Percentiles rank a stretch among this genome's conserved stretches.
Evolutionary conservation across 2,797 vertebrate genomes (phyloP).

Genomic region (Peromyscus melanophrys): DNA sequence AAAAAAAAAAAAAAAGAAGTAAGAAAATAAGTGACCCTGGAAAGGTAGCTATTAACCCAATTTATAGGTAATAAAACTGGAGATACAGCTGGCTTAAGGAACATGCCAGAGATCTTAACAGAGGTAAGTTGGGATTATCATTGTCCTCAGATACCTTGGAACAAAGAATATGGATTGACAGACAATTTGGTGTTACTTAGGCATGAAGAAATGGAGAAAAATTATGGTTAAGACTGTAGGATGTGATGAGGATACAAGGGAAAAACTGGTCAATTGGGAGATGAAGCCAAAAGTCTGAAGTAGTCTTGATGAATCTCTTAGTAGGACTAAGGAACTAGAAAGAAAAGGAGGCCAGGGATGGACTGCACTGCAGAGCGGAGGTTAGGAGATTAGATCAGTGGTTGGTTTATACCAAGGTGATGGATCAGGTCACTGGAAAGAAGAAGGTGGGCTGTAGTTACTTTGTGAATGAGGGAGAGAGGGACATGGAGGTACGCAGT

Average conservation of each 20-base stretch:
- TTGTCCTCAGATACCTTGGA: background rate
- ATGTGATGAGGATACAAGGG: slow-evolving; percentile 18
- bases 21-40: background rate
- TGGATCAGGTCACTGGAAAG: background rate
- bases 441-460: background rate
- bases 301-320: background rate
- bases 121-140: background rate
- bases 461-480: background rate
- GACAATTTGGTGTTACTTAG: background rate
- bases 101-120: background rate
- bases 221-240: background rate
- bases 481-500: background rate
- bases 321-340: background rate
- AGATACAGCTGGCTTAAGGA: background rate
- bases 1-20: too few relatives aligned
- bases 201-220: slow-evolving; percentile 1
- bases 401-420: background rate
- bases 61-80: background rate
- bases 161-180: background rate
- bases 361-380: background rate
- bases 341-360: background rate
- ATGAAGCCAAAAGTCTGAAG: background rate
- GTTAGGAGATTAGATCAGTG: background rate
- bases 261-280: background rate
- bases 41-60: background rate